Evolutionary conservation across 2,797 vertebrate species (phyloP), one percentile per base, ranked within the genome.

Genomic region (Podarcis siculus): DNA sequence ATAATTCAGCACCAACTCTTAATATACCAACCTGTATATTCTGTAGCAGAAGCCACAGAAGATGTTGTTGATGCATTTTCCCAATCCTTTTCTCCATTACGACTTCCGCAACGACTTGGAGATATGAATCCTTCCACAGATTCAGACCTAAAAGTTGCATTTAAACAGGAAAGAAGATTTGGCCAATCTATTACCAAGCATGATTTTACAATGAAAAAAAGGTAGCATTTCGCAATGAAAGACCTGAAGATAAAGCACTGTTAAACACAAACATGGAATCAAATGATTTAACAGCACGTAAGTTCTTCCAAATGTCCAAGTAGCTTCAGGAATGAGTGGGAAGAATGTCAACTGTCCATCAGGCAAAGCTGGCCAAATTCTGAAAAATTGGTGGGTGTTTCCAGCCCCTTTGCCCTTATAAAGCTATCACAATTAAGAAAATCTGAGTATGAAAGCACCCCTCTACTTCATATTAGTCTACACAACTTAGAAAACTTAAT

Each of bases 51-150:
- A 23, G 98, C 98, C 1, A 99, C 97, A 3, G 99, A 99, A 32
- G 99, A 99, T 42, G 99, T 99, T 79, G 98, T 99, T 35, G 99
- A 99, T 71, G 97, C 98, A 1, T 99, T 99, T 92, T 99, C 99
- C 99, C 99, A 99, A 95, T 99, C 99, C 89, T 99, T 99, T 91
- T 99, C 99, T 91, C 98, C 99, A 10, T 99, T 99, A 66, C 98
- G 98, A 96, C 98, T 99, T 81, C 98, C 98, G 83, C 98, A 98
- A 10, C 97, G 97, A 94, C 98, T 98, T 1, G 98, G 98, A 35
- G 99, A 99, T 82, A 99, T 95, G 95, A 99, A 99, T 89, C 98
- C 98, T 94, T 99, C 98, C 80, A 98, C 98, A 79, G 99, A 99
- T 91, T 99, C 99, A 8, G 98, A 98, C 95, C 99, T 99, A 93